Percentiles rank a stretch among this genome's conserved stretches.
Evolutionary conservation across 2,797 vertebrate species (phyloP).

Genomic region (Hemibagrus guttatus): DNA sequence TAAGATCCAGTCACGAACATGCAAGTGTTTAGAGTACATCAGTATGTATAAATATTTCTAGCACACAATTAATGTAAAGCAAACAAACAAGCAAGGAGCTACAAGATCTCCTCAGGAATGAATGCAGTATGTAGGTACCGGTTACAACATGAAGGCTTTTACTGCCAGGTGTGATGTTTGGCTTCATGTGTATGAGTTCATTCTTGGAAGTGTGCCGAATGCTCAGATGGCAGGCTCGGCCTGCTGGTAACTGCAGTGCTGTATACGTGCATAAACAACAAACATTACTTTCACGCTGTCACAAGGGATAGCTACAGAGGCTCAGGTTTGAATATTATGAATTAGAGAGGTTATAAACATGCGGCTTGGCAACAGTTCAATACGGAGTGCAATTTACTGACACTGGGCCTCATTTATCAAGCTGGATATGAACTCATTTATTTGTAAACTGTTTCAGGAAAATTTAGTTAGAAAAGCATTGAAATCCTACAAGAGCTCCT

Average conservation of each 20-base stretch:
- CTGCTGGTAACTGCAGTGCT: constrained; percentile 27
- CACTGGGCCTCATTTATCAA: constrained; percentile 17
- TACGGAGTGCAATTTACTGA: neutral
- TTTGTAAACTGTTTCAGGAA: neutral
- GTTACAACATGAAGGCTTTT: constrained; percentile 34
- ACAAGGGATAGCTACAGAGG: constrained; percentile 14
- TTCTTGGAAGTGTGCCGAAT: constrained; percentile 41
- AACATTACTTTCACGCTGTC: constrained; percentile 9
- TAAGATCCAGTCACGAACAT: constrained; percentile 21
- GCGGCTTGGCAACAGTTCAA: constrained; percentile 4
- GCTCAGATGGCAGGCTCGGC: constrained; percentile 44
- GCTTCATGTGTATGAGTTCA: constrained; percentile 34
- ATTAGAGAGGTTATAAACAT: neutral
- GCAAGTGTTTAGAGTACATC: constrained; percentile 36
- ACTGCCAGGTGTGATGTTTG: constrained; percentile 48
- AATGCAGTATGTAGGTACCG: constrained; percentile 19
- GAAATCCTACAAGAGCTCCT: neutral
- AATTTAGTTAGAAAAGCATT: neutral
- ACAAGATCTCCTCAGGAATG: constrained; percentile 33
- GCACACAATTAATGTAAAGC: constrained; percentile 26
- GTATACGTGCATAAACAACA: constrained; percentile 35
- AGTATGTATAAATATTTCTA: constrained; percentile 34
- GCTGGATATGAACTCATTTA: neutral
- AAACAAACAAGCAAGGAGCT: constrained; percentile 29
- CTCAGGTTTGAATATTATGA: constrained; percentile 12